Percentiles rank a stretch among this genome's conserved stretches.
These are phyloP conservation scores for Helicolenus hilgendorfi DNA, from an alignment of 2,797 vertebrate genomes.

Conservation along the genomic window DNA sequence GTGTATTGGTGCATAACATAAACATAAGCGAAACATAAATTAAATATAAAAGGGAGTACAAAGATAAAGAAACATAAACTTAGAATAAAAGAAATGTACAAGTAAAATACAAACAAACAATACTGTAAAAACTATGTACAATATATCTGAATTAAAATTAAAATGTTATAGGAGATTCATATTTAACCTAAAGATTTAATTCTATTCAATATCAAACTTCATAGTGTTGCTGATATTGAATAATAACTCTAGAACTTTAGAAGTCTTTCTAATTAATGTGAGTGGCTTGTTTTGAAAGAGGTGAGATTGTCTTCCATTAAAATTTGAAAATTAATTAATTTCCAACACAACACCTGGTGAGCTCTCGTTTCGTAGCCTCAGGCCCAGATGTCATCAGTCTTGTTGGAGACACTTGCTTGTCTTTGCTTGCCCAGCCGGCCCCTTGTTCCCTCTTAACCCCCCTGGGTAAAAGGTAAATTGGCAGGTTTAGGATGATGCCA, in stretches of 20 bases:
- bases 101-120: too few relatives aligned
- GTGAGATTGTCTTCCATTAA: conserved; percentile 34
- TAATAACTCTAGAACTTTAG: background rate
- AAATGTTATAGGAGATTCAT: background rate
- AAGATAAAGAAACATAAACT: too few relatives aligned
- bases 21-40: too few relatives aligned
- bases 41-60: too few relatives aligned
- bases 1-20: too few relatives aligned
- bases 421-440: conserved; percentile 76
- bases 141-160: too few relatives aligned
- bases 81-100: too few relatives aligned
- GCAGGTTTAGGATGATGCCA: conserved; percentile 59
- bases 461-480: conserved; percentile 71
- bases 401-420: conserved; percentile 84
- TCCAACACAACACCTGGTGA: conserved; percentile 74
- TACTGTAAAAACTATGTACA: too few relatives aligned
- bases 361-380: conserved; percentile 43
- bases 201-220: conserved; percentile 3
- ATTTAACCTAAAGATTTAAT: background rate
- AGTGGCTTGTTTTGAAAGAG: conserved; percentile 54
- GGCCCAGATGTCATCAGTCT: conserved; percentile 73
- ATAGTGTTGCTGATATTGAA: background rate
- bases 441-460: conserved; percentile 31
- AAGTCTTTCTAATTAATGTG: conserved; percentile 46
- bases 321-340: conserved; percentile 72